These are phyloP conservation scores for Petrocephalus sullivani DNA, from an alignment of 2,797 vertebrate species.

Conservation along the genomic window DNA sequence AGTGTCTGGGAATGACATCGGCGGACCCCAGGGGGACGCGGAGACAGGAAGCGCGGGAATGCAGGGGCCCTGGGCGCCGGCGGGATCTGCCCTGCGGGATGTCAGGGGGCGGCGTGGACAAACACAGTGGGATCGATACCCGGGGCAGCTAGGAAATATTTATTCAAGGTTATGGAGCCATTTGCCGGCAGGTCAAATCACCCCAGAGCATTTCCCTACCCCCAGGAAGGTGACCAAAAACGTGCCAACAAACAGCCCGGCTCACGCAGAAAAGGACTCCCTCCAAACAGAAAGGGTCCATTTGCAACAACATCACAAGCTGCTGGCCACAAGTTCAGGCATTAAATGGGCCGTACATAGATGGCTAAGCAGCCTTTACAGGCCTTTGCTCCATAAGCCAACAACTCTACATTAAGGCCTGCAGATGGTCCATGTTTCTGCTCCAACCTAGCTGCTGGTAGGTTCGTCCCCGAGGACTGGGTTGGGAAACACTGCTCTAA, in stretches of 20 bases:
- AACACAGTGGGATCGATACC: conserved; percentile 20
- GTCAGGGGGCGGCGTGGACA: conserved; percentile 33
- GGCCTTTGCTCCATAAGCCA: neutral
- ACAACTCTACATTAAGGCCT: neutral
- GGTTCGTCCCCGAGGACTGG: neutral
- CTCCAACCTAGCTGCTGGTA: neutral
- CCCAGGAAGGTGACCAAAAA: neutral
- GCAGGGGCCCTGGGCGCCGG: neutral
- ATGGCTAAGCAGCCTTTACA: neutral
- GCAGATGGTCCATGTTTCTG: neutral
- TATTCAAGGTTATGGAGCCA: conserved; percentile 39
- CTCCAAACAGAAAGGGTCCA: neutral
- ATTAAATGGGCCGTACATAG: neutral
- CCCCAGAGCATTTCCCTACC: neutral
- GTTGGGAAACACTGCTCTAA: neutral
- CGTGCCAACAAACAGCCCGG: neutral
- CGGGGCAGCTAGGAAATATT: conserved; percentile 3
- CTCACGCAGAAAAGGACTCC: neutral
- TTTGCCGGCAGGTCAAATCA: neutral
- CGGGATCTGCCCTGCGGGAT: neutral
- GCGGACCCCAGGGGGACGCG: neutral
- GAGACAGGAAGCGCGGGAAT: neutral
- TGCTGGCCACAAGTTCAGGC: neutral
- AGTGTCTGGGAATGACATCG: neutral
- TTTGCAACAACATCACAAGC: neutral